phyloP scores from a whole-genome alignment of 2,113 vertebrate genomes.

The Microcebus griseorufus region DNA sequence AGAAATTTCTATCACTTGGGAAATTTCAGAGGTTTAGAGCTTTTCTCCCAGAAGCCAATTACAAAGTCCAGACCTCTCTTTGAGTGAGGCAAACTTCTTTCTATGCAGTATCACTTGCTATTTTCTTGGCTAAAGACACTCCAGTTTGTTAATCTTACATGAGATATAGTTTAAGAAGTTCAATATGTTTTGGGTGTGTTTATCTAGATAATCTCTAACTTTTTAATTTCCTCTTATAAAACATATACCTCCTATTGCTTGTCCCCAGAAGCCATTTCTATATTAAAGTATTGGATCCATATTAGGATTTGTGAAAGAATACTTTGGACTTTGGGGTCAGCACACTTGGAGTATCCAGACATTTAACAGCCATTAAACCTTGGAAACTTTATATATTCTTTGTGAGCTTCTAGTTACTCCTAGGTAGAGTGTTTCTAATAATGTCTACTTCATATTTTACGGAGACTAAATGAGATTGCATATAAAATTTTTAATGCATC shows the following conservation, averaged over 20 bases:
- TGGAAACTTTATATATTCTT: neutral
- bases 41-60: neutral
- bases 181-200: neutral
- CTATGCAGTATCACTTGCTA: neutral
- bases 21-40: neutral
- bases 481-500: neutral
- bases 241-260: neutral
- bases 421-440: neutral
- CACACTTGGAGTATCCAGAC: neutral
- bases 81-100: neutral
- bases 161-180: neutral
- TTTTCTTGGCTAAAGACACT: conserved; percentile 15
- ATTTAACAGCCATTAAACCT: neutral
- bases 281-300: neutral
- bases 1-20: neutral
- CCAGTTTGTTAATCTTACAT: neutral
- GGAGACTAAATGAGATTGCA: neutral
- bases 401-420: neutral
- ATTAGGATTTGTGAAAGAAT: neutral
- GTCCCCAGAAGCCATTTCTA: neutral
- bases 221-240: neutral
- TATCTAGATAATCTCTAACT: neutral
- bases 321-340: neutral
- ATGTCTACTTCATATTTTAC: neutral
- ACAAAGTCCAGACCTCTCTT: neutral